Evolutionary conservation across 2,888 invertebrate species (phyloP).

Genomic region (Tubulanus polymorphus): DNA sequence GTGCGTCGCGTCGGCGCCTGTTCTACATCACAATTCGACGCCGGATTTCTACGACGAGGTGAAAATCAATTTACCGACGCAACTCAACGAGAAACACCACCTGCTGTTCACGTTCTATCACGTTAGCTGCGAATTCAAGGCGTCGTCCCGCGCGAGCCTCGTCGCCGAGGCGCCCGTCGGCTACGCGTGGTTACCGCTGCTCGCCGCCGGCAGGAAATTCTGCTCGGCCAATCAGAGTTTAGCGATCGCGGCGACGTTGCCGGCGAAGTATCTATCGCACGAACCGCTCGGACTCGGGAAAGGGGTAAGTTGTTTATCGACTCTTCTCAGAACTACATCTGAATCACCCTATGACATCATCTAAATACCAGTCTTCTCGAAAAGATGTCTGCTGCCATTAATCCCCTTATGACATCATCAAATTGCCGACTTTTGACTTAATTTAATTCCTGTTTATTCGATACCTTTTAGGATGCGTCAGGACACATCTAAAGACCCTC

Average conservation of each 20-base stretch:
- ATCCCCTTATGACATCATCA: no score
- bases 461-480: no score
- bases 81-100: conserved; percentile 81
- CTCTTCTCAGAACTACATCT: no score
- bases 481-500: no score
- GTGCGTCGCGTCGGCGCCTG: conserved; percentile 60
- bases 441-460: no score
- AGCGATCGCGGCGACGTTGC: conserved; percentile 83
- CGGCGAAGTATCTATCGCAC: conserved; percentile 82
- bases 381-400: no score
- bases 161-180: conserved; percentile 68
- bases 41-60: conserved; percentile 93
- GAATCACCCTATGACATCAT: no score
- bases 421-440: no score
- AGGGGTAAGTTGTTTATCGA: no score
- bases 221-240: no score
- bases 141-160: conserved; percentile 19
- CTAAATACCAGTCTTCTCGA: no score
- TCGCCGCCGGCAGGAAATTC: conserved; percentile 67
- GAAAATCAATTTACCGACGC: conserved; percentile 83
- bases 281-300: conserved; percentile 85
- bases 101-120: conserved; percentile 93
- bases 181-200: conserved; percentile 87
- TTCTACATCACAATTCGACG: conserved; percentile 82
- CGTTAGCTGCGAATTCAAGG: conserved; percentile 69